phyloP scores from a whole-genome alignment of 2,888 invertebrate species.

The Pycnomerus fuliginosus region DNA sequence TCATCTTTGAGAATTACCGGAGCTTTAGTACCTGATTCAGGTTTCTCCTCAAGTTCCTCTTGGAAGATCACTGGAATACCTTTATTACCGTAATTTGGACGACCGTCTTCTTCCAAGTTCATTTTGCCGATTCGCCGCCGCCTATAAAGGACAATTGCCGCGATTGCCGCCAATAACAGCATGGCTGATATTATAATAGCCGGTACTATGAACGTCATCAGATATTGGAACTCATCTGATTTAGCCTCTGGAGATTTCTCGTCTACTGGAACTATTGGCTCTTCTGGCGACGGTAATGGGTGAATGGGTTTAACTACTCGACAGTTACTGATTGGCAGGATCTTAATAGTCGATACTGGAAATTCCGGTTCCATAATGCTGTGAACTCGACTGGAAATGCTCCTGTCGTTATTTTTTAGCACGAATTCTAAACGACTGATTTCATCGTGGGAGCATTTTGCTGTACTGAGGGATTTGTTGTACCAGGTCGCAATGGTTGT shows the following conservation, averaged over 20 bases:
- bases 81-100: slow-evolving; percentile 80
- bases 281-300: slow-evolving; percentile 11
- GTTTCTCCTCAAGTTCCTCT: slow-evolving; percentile 93
- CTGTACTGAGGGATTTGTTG: slow-evolving; percentile 75
- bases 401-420: slow-evolving; percentile 67
- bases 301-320: slow-evolving; percentile 40
- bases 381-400: slow-evolving; percentile 60
- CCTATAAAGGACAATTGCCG: slow-evolving; percentile 86
- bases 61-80: slow-evolving; percentile 55
- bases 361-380: slow-evolving; percentile 71
- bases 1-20: slow-evolving; percentile 95
- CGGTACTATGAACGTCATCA: slow-evolving; percentile 85
- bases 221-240: slow-evolving; percentile 66
- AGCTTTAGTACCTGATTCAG: slow-evolving; percentile 84
- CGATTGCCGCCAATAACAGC: slow-evolving; percentile 80
- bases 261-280: slow-evolving; percentile 43
- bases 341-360: slow-evolving; percentile 64
- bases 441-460: slow-evolving; percentile 75
- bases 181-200: slow-evolving; percentile 85
- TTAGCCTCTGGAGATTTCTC: slow-evolving; percentile 51
- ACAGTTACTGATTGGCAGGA: slow-evolving; percentile 64
- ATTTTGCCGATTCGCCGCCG: slow-evolving; percentile 82
- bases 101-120: slow-evolving; percentile 79
- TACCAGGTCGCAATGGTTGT: slow-evolving; percentile 75
- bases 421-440: slow-evolving; percentile 71